These are phyloP conservation scores for Cephus cinctus DNA, from an alignment of 1,140 invertebrate species.

Conservation along the genomic window DNA sequence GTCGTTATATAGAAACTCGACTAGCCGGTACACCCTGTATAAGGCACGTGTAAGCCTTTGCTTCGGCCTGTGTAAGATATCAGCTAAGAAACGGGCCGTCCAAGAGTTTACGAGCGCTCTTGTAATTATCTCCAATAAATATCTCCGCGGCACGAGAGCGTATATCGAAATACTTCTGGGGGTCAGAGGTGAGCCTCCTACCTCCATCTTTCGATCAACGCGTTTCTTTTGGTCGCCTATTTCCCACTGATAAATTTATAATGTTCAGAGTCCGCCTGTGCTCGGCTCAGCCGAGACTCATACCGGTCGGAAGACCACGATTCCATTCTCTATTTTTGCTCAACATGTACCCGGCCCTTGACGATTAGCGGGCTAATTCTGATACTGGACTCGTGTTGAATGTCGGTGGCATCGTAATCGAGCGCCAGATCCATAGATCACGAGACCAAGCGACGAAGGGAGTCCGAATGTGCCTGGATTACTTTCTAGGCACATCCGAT, in stretches of 20 bases:
- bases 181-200: conserved; percentile 46
- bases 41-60: background rate
- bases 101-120: conserved; percentile 54
- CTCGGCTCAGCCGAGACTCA: no score
- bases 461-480: no score
- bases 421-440: no score
- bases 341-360: no score
- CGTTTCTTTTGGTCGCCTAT: conserved; percentile 43
- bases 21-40: no score
- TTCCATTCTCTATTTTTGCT: no score
- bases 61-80: conserved; percentile 39
- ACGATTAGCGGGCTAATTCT: no score
- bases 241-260: conserved; percentile 52
- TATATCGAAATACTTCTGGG: conserved; percentile 47
- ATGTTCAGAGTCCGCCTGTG: conserved; percentile 32
- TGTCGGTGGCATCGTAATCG: no score
- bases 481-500: background rate
- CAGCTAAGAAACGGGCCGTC: conserved; percentile 38
- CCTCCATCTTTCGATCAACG: conserved; percentile 53
- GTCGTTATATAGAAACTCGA: no score
- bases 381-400: no score
- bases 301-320: no score
- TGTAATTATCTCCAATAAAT: conserved; percentile 59
- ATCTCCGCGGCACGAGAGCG: conserved; percentile 53
- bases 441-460: no score